Conservation (phyloP, 2,888 invertebrate genomes). For the Odontomyia ornata region DNA sequence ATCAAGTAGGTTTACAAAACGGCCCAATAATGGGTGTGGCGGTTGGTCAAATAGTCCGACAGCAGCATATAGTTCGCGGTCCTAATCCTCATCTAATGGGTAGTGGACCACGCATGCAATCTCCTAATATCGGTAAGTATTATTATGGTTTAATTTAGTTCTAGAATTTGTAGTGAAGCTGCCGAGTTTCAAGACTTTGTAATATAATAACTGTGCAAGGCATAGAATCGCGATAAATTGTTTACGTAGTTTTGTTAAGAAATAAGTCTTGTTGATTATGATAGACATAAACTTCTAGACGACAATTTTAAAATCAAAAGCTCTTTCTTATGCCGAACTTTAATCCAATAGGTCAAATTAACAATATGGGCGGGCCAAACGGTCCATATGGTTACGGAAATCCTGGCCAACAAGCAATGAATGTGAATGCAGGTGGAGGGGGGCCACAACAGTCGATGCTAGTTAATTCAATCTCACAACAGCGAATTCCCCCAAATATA, state of each 20-base stretch:
- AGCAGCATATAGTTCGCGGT: conserved; percentile 60
- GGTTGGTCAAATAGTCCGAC: conserved; percentile 61
- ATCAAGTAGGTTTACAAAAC: conserved; percentile 74
- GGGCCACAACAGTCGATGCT: conserved; percentile 54
- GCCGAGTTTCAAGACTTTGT: background rate
- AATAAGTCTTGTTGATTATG: too few relatives aligned
- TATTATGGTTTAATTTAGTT: background rate
- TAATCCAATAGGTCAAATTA: conserved; percentile 60
- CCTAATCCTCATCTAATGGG: conserved; percentile 64
- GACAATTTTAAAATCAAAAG: too few relatives aligned
- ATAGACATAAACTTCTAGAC: too few relatives aligned
- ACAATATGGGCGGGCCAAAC: conserved; percentile 58
- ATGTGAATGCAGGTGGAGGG: conserved; percentile 57
- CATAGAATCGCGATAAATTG: too few relatives aligned
- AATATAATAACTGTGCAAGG: too few relatives aligned
- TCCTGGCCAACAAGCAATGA: conserved; percentile 51
- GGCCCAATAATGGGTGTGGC: conserved; percentile 73
- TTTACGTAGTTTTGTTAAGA: too few relatives aligned
- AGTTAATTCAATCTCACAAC: conserved; percentile 63
- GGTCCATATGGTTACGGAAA: conserved; percentile 59
- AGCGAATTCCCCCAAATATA: conserved; percentile 61
- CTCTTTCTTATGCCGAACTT: too few relatives aligned
- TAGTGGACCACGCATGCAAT: conserved; percentile 70
- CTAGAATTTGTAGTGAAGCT: background rate
- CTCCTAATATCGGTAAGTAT: conserved; percentile 61